These are phyloP conservation scores for Lepidocyrtoides sp. DNA, from an alignment of 2,888 invertebrate species.

Conservation along the genomic window DNA sequence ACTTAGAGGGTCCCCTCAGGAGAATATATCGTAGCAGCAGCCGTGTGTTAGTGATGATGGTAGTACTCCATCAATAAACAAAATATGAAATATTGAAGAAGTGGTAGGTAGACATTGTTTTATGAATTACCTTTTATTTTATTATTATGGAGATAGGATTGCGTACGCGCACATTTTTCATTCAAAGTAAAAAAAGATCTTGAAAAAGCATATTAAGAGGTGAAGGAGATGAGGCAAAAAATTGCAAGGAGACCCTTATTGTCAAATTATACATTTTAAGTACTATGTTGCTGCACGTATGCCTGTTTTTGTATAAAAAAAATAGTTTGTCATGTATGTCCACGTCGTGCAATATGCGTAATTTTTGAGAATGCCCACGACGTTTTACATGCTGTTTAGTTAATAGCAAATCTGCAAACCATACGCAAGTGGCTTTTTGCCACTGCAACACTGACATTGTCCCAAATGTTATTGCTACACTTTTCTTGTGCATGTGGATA, in stretches of 20 bases:
- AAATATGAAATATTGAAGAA: background rate
- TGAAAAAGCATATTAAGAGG: slow-evolving; percentile 67
- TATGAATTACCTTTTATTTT: slow-evolving; percentile 17
- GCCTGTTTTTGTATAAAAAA: background rate
- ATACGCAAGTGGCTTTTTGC: slow-evolving; percentile 74
- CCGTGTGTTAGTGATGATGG: background rate
- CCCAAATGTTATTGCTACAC: slow-evolving; percentile 30
- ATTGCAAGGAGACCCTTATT: slow-evolving; percentile 47
- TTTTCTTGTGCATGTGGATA: background rate
- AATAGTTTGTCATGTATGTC: slow-evolving; percentile 1
- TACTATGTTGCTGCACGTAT: background rate
- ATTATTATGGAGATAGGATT: slow-evolving; percentile 15
- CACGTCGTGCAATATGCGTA: slow-evolving; percentile 9
- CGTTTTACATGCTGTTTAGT: slow-evolving; percentile 38
- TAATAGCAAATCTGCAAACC: slow-evolving; percentile 56
- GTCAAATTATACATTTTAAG: background rate
- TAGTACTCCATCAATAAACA: background rate
- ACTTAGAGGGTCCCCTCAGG: slow-evolving; percentile 56
- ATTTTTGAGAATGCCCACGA: slow-evolving; percentile 18
- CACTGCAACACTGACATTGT: slow-evolving; percentile 77
- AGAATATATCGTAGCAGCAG: background rate
- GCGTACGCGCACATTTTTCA: slow-evolving; percentile 34
- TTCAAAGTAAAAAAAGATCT: slow-evolving; percentile 59
- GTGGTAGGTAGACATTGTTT: slow-evolving; percentile 5
- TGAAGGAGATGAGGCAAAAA: slow-evolving; percentile 77